phyloP scores from a whole-genome alignment of 2,797 vertebrate species.

The Oryzias sinensis region DNA sequence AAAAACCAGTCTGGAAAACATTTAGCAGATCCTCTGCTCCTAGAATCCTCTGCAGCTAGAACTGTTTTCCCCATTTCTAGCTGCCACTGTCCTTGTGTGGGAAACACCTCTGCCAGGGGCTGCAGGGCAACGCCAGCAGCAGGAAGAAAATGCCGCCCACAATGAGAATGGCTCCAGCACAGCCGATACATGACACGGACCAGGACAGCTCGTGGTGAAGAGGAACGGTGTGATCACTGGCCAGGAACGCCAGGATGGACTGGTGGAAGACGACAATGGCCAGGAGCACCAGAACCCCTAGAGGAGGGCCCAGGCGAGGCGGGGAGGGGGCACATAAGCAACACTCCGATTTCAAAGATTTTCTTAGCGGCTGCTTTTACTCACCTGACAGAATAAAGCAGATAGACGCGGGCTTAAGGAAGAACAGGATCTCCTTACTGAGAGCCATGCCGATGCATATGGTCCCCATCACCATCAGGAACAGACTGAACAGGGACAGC shows the following conservation, averaged over 20 bases:
- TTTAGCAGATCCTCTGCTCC: constrained; percentile 23
- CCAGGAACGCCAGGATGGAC: constrained; percentile 78
- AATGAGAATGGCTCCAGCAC: constrained; percentile 78
- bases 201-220: constrained; percentile 84
- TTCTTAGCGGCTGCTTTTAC: constrained; percentile 4
- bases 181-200: constrained; percentile 83
- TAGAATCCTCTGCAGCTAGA: too few relatives aligned
- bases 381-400: constrained; percentile 87
- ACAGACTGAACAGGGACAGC: constrained; percentile 81
- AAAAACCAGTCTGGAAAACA: constrained; percentile 36
- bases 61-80: constrained; percentile 48
- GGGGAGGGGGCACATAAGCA: background rate
- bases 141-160: constrained; percentile 80
- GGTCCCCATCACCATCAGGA: constrained; percentile 83
- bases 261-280: constrained; percentile 84
- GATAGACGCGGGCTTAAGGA: constrained; percentile 84
- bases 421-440: constrained; percentile 84
- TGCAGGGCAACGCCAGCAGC: constrained; percentile 78
- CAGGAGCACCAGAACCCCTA: constrained; percentile 82
- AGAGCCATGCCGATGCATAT: constrained; percentile 85
- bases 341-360: background rate
- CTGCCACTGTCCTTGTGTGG: constrained; percentile 63
- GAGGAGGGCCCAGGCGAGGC: background rate
- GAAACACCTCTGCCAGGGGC: constrained; percentile 76
- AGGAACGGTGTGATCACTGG: constrained; percentile 72